Evolutionary conservation across 2,888 invertebrate genomes (phyloP), one percentile per base, ranked within the genome.

Genomic region (Amphipyra tragopoginis): DNA sequence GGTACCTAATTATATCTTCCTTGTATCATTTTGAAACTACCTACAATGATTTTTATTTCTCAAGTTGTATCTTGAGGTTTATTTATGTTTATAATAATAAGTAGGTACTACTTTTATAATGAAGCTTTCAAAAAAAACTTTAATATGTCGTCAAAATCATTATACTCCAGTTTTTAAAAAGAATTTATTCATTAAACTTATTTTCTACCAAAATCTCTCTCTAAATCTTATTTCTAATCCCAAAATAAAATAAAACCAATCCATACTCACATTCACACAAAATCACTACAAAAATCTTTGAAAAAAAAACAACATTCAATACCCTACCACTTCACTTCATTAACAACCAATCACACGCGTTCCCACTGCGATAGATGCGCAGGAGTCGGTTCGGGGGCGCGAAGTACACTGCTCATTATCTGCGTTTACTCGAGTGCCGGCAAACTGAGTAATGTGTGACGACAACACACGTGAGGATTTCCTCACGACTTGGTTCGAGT

Each of bases 391-490:
- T 65, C 75, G 79, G 65, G 56, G 61, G 75, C 73, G 75, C 80
- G 81, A 67, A 65, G 68, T 54, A 70, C 61, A 84, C 86, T 82
- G 80, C 68, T 77, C 79, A 82, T 83, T 86, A 85, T 81, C 81
- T 75, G 76, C 53, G 66, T 83, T 83, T 82, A 82, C 84, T 73
- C 65, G 67, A 73, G 62, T 66, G 71, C 43, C 68, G 40, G 56
- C 69, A 58, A 65, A 58, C 73, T 59, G 73, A 67, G 62, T 72
- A 78, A 69, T 65, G 50, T 57, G 48, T 69, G 75, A 75, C 76
- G 72, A 60, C 48, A 42, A 34, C 42, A 70, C 68, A 66, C 80
- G 67, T 75, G 72, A 73, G 67, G 45, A 44, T 38, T 67, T 71
- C 65, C 51, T 65, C 66, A 67, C 71, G 56, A 71, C 57, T 50